phyloP scores from a whole-genome alignment of 1,140 invertebrate species.

The Semibalanus balanoides region DNA sequence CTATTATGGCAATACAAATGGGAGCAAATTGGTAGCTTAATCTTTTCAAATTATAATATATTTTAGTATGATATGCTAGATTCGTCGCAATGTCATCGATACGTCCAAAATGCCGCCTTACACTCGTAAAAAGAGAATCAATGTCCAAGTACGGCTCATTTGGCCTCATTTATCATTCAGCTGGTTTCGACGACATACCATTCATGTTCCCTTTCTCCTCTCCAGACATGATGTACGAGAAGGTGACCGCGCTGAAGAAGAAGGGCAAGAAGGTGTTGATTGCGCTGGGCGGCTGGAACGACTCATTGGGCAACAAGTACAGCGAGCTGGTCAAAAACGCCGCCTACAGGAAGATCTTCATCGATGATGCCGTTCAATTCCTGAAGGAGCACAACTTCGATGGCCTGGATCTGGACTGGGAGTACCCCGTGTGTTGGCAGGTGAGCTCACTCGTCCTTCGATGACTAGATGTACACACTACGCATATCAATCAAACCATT shows the following conservation, averaged over 20 bases:
- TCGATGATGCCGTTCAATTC: constrained; percentile 55
- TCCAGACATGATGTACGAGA: constrained; percentile 48
- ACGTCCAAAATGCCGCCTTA: too few species aligned
- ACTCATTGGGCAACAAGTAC: constrained; percentile 71
- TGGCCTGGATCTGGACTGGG: constrained; percentile 78
- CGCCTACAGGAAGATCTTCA: constrained; percentile 49
- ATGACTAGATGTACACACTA: too few species aligned
- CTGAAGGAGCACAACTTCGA: constrained; percentile 70
- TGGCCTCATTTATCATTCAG: too few species aligned
- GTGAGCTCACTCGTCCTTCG: constrained; percentile 37
- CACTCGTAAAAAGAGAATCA: too few species aligned
- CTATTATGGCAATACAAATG: too few species aligned
- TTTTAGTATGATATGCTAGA: too few species aligned
- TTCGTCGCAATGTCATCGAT: too few species aligned
- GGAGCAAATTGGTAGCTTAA: too few species aligned
- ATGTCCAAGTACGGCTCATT: too few species aligned
- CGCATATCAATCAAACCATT: too few species aligned
- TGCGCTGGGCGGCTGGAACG: constrained; percentile 79
- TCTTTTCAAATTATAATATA: too few species aligned
- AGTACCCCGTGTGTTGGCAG: constrained; percentile 85
- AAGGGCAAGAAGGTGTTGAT: constrained; percentile 66
- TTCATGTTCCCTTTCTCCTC: neutral
- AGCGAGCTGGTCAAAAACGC: constrained; percentile 62
- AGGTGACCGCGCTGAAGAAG: constrained; percentile 58
- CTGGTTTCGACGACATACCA: too few species aligned